Evolutionary conservation across 2,113 vertebrate genomes (phyloP).

Genomic region (Gallinago undulata): DNA sequence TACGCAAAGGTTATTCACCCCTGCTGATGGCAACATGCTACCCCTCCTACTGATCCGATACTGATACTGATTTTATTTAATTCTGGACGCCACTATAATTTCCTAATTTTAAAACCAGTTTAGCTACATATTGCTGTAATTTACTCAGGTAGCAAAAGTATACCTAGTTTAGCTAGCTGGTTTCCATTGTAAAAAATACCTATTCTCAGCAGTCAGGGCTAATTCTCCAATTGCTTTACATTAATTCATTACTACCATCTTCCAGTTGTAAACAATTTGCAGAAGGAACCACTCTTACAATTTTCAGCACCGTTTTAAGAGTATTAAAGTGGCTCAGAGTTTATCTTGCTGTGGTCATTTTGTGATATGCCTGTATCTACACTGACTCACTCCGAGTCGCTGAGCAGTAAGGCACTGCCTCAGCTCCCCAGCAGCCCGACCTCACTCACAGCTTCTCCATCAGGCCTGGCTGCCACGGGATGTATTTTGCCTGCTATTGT

Average conservation of each 20-base stretch:
- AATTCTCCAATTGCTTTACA: not conserved
- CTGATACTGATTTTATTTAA: not conserved
- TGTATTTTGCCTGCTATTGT: not conserved
- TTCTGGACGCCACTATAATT: not conserved
- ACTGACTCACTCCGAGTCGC: not conserved
- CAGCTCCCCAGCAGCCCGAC: not conserved
- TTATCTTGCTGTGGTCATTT: not conserved
- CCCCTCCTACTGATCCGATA: not conserved
- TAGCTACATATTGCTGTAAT: not conserved
- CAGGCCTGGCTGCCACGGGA: not conserved
- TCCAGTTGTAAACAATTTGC: not conserved
- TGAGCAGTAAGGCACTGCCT: not conserved
- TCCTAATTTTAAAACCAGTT: not conserved
- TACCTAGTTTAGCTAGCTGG: not conserved
- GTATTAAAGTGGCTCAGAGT: not conserved
- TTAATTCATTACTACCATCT: not conserved
- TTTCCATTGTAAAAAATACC: not conserved
- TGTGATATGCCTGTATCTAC: not conserved
- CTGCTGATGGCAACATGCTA: not conserved
- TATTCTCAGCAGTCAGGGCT: not conserved
- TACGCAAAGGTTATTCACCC: not conserved
- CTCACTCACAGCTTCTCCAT: not conserved
- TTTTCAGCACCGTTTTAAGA: not conserved
- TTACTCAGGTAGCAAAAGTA: not conserved
- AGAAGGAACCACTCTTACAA: not conserved